Base-by-base conservation (phyloP, 2,797 vertebrate genomes). In the Dipus sagitta region DNA sequence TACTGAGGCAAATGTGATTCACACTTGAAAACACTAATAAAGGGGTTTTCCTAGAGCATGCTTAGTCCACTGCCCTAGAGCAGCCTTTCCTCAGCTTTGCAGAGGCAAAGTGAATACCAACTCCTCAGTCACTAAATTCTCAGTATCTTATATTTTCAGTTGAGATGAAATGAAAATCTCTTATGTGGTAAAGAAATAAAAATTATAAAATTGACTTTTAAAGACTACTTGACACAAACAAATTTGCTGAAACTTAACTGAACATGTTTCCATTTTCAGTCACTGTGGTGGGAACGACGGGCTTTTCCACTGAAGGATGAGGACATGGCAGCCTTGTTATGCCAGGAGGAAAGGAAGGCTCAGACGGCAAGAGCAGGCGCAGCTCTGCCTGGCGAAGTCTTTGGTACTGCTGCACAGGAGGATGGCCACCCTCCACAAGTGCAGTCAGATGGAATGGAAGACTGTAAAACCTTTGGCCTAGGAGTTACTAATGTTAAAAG, bases 281-380 rank as follows among this genome's bases (percentile, higher is more conserved):
- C 97, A 93, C 70, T 96, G 62, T 96, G 98, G 86, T 99, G 99
- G 99, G 98, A 98, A 97, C 98, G 81, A 82, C 97, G 98, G 72
- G 87, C 91, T 95, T 99, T 99, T 97, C 98, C 99, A 21, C 93
- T 99, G 90, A 97, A 96, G 90, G 96, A 98, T 90, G 97, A 98
- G 97, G 98, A 98, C 26, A 95, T 95, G 72, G 97, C 97, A 96
- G 95, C 94, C 94, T 98, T 99, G 96, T 91, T 95, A 72, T 96
- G 96, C 96, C 97, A 98, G 89, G 95, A 98, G 77, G 96, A 96
- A 96, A 82, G 88, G 91, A 94, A 81, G 0, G 96, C 89, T 92
- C 95, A 96, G 80, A 92, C 81, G 95, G 96, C 97, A 97, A 97
- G 92, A 92, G 96, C 97, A 93, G 96, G 94, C 91, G 79, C 96